These are phyloP conservation scores for Pantala flavescens DNA, from an alignment of 1,140 invertebrate genomes.

Conservation along the genomic window DNA sequence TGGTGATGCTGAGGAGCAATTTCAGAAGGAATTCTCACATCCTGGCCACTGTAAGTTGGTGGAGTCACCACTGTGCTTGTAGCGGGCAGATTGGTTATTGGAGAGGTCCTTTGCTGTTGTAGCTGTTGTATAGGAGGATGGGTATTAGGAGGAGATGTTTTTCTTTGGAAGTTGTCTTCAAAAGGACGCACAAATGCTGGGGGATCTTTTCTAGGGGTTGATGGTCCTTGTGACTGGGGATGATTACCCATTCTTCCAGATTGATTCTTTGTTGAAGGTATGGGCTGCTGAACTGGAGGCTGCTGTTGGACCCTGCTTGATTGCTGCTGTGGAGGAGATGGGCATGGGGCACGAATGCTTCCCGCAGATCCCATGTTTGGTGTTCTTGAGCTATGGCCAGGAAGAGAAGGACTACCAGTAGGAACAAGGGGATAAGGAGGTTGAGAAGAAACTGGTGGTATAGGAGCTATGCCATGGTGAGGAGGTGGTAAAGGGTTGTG, in stretches of 20 bases:
- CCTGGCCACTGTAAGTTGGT: no score
- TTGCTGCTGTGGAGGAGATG: slow-evolving; percentile 12
- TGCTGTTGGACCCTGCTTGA: slow-evolving; percentile 16
- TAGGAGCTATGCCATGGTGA: neutral
- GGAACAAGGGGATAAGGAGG: slow-evolving; percentile 29
- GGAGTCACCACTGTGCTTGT: neutral
- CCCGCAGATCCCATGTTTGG: slow-evolving; percentile 26
- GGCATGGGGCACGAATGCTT: slow-evolving; percentile 19
- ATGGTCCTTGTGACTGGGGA: neutral
- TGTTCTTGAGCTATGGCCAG: slow-evolving; percentile 37
- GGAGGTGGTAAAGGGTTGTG: neutral
- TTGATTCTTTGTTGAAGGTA: slow-evolving; percentile 4
- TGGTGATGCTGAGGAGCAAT: no score
- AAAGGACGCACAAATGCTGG: slow-evolving; percentile 40
- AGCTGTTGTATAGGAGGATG: neutral
- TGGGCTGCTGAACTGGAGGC: slow-evolving; percentile 20
- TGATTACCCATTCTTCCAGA: neutral
- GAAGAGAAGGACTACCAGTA: slow-evolving; percentile 31
- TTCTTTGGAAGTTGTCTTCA: slow-evolving; percentile 32
- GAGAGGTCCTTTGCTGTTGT: neutral
- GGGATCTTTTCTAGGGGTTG: slow-evolving; percentile 21
- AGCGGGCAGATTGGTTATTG: neutral
- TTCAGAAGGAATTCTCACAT: no score
- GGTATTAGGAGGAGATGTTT: neutral
- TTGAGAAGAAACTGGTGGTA: slow-evolving; percentile 20